Conservation (phyloP, 2,797 vertebrate genomes). For the Tokudaia muenninki region DNA sequence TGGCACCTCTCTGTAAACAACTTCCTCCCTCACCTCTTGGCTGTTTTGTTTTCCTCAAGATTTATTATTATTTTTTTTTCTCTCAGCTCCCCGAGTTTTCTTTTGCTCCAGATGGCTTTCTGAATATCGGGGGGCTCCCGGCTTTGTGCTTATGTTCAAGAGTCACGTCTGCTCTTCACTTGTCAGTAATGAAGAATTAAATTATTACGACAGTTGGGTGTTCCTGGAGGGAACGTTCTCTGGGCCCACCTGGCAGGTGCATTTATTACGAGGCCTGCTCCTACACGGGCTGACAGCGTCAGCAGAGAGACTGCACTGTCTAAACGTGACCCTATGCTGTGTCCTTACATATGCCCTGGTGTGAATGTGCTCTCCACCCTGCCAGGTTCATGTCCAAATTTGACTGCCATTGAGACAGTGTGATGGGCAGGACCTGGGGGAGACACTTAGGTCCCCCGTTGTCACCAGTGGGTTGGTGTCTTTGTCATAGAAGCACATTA, state of each 20-base stretch:
- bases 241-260: neutral
- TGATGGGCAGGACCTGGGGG: neutral
- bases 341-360: neutral
- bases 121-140: neutral
- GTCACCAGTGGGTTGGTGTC: neutral
- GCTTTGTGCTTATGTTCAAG: neutral
- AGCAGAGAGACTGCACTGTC: neutral
- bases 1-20: neutral
- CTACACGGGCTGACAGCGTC: neutral
- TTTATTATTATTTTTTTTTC: neutral
- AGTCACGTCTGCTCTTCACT: neutral
- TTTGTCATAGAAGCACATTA: neutral
- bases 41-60: slow-evolving; percentile 32
- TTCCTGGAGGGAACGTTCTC: neutral
- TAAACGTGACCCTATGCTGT: neutral
- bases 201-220: neutral
- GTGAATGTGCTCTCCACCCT: neutral
- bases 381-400: neutral
- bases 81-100: neutral
- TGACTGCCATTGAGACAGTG: neutral
- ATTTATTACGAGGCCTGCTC: neutral
- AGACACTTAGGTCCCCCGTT: neutral
- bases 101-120: neutral
- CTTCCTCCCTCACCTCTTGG: neutral
- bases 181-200: neutral